These are phyloP conservation scores for Drosophila mauritiana DNA, from an alignment of 1,140 invertebrate genomes.

Conservation along the genomic window DNA sequence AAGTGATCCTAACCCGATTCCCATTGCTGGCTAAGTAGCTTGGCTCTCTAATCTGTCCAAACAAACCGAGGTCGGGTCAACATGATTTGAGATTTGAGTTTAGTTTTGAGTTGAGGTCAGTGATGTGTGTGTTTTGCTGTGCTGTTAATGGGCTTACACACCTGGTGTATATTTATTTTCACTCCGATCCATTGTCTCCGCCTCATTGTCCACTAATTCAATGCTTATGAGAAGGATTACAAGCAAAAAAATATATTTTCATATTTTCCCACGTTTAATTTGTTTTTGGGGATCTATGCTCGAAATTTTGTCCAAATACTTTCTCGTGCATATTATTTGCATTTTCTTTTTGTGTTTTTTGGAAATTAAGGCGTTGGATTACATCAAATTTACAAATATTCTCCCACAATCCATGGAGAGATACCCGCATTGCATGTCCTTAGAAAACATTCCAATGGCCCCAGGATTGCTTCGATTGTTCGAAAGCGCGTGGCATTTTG, in stretches of 20 bases:
- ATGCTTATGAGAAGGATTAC: slow-evolving; percentile 52
- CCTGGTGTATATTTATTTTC: slow-evolving; percentile 29
- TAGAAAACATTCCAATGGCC: slow-evolving; percentile 1
- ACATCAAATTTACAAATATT: slow-evolving; percentile 42
- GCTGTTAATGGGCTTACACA: slow-evolving; percentile 51
- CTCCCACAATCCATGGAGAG: slow-evolving; percentile 58
- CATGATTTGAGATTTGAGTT: no score
- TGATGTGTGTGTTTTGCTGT: slow-evolving; percentile 25
- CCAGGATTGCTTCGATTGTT: slow-evolving; percentile 24
- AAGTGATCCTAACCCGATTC: slow-evolving; percentile 47
- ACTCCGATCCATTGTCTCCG: slow-evolving; percentile 43
- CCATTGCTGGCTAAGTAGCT: slow-evolving; percentile 66
- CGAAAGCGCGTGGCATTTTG: slow-evolving; percentile 58
- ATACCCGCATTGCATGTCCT: slow-evolving; percentile 32
- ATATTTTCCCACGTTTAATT: slow-evolving; percentile 72
- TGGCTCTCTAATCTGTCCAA: slow-evolving; percentile 69
- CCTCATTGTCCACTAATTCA: slow-evolving; percentile 9
- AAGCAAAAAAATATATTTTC: slow-evolving; percentile 50
- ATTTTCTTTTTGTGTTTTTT: slow-evolving; percentile 42
- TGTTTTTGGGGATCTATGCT: background rate
- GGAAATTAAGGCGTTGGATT: slow-evolving; percentile 73
- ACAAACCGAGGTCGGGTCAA: slow-evolving; percentile 46
- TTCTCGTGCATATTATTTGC: slow-evolving; percentile 65
- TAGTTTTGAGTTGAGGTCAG: slow-evolving; percentile 43
- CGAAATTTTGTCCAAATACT: slow-evolving; percentile 29